Evolutionary conservation across 2,113 vertebrate genomes (phyloP), one percentile per base, ranked within the genome.

Genomic region (Siniperca chuatsi): DNA sequence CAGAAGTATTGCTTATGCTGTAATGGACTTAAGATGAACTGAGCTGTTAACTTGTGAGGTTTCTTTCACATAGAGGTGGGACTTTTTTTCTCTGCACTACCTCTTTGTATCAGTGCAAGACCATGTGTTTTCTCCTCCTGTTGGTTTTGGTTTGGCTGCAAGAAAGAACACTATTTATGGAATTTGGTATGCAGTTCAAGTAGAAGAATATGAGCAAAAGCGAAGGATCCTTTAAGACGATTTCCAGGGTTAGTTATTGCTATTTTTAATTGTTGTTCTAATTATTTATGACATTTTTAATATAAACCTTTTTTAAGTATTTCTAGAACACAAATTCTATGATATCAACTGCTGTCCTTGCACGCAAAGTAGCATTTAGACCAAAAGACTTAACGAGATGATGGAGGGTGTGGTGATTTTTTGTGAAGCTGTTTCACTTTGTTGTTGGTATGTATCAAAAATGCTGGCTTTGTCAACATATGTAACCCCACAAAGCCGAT

Each of bases 11-110:
- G 75, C 77, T 78, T 68, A 44, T 74, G 84, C 77, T 89, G 77
- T 84, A 91, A 93, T 91, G 85, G 89, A 89, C 81, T 89, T 78
- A 71, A 87, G 84, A 90, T 94, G 70, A 90, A 89, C 87, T 85
- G 87, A 81, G 80, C 68, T 90, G 82, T 86, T 89, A 87, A 87
- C 48, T 62, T 69, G 84, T 64, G 68, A 79, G 79, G 52, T 88
- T 90, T 78, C 25, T 79, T 82, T 80, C 74, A 83, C 72, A 81
- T 40, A 61, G 25, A 73, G 58, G 62, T 78, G 66, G 37, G 71
- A 54, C 23, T 54, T 66, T 62, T 81, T 75, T 65, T 42, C 23
- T 79, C 67, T 66, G 52, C 42, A 78, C 65, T 68, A 50, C 60
- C 67, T 82, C 55, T 86, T 76, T 86, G 69, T 35, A 46, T 82